Evolutionary conservation across 2,888 invertebrate species (phyloP).

Genomic region (Drosophila monieri): DNA sequence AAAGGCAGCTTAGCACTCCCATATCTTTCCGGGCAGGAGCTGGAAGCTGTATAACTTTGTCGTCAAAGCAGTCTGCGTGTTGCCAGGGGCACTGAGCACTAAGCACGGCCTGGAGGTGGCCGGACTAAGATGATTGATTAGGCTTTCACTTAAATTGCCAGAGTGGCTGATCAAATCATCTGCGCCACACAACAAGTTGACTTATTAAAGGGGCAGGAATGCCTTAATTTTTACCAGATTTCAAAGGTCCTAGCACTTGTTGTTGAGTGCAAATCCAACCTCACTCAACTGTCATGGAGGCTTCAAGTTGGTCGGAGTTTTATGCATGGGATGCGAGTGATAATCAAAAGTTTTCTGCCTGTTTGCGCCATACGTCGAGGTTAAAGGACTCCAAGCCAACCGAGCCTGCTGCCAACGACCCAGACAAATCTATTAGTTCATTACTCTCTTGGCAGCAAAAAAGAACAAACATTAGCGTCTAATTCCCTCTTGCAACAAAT

Average conservation of each 20-base stretch:
- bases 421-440: constrained; percentile 67
- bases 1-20: constrained; percentile 71
- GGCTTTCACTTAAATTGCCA: constrained; percentile 74
- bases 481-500: constrained; percentile 65
- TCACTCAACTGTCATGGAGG: constrained; percentile 5
- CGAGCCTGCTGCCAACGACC: constrained; percentile 11
- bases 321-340: constrained; percentile 15
- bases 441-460: constrained; percentile 26
- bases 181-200: constrained; percentile 27
- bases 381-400: constrained; percentile 1
- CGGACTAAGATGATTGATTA: constrained; percentile 66
- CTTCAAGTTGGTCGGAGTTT: constrained; percentile 9
- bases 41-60: constrained; percentile 59
- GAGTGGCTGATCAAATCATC: constrained; percentile 51
- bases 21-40: constrained; percentile 17
- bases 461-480: constrained; percentile 57
- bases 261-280: constrained; percentile 1
- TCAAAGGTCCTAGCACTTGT: background rate
- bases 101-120: constrained; percentile 58
- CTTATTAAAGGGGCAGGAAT: constrained; percentile 4
- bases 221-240: background rate
- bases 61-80: constrained; percentile 47
- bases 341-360: constrained; percentile 39
- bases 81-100: constrained; percentile 48
- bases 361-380: constrained; percentile 9